Evolutionary conservation across 2,888 invertebrate species (phyloP).

Genomic region (Molorchus minor): DNA sequence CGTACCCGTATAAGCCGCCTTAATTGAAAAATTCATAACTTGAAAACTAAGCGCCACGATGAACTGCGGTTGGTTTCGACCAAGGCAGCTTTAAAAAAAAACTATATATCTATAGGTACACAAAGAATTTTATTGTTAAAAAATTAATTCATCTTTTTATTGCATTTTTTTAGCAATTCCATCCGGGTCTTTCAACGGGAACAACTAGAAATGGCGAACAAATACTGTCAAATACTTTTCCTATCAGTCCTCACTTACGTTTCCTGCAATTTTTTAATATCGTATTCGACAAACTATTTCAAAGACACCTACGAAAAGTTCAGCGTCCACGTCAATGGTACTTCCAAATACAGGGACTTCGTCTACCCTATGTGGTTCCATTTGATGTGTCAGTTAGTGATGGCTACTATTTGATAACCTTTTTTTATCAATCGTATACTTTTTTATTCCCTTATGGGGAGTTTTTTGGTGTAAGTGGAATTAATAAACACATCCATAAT

Average conservation of each 20-base stretch:
- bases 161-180: no score
- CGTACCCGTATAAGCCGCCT: no score
- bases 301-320: slow-evolving; percentile 23
- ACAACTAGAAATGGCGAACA: no score
- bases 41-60: no score
- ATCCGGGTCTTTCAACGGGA: no score
- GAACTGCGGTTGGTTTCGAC: no score
- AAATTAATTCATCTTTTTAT: no score
- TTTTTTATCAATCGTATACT: slow-evolving; percentile 27
- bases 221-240: no score
- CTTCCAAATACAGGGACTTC: slow-evolving; percentile 30
- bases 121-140: no score
- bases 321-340: slow-evolving; percentile 23
- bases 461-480: slow-evolving; percentile 27
- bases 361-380: slow-evolving; percentile 33
- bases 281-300: slow-evolving; percentile 11
- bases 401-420: slow-evolving; percentile 31
- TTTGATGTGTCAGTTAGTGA: slow-evolving; percentile 34
- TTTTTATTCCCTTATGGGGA: slow-evolving; percentile 22
- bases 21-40: no score
- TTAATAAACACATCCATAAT: background rate
- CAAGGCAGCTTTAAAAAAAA: no score
- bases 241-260: background rate
- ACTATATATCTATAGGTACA: no score
- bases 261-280: background rate